These are phyloP conservation scores for Eueides isabella DNA, from an alignment of 1,140 invertebrate species.

Conservation along the genomic window DNA sequence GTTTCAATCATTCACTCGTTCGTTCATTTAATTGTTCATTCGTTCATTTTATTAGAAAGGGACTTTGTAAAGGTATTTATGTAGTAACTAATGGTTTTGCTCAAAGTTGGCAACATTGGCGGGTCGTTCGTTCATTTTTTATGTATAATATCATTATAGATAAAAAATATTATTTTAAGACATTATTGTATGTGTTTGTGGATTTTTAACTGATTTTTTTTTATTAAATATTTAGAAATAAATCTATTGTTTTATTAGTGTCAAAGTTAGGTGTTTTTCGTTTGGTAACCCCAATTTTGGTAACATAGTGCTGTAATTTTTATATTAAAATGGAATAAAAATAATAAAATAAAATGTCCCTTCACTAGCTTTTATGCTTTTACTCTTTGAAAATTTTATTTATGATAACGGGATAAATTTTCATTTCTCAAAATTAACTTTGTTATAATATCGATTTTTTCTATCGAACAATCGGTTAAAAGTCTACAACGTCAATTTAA, in stretches of 20 bases:
- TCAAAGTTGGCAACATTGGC: slow-evolving; percentile 17
- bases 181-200: neutral
- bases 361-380: too few species aligned
- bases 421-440: too few species aligned
- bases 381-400: too few species aligned
- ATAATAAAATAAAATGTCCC: too few species aligned
- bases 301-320: too few species aligned
- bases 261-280: too few species aligned
- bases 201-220: slow-evolving; percentile 3
- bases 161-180: neutral
- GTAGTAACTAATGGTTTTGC: slow-evolving; percentile 15
- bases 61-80: slow-evolving; percentile 1
- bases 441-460: neutral
- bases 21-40: neutral
- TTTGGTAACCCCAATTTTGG: too few species aligned
- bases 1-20: slow-evolving; percentile 39
- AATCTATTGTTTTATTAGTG: too few species aligned
- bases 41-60: neutral
- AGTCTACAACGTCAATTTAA: neutral
- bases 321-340: too few species aligned
- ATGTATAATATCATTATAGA: neutral
- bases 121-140: neutral
- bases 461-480: neutral
- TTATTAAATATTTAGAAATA: neutral
- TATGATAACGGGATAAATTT: too few species aligned